These are phyloP conservation scores for Oreochromis tanganicae DNA, from an alignment of 2,113 vertebrate genomes.

Conservation along the genomic window DNA sequence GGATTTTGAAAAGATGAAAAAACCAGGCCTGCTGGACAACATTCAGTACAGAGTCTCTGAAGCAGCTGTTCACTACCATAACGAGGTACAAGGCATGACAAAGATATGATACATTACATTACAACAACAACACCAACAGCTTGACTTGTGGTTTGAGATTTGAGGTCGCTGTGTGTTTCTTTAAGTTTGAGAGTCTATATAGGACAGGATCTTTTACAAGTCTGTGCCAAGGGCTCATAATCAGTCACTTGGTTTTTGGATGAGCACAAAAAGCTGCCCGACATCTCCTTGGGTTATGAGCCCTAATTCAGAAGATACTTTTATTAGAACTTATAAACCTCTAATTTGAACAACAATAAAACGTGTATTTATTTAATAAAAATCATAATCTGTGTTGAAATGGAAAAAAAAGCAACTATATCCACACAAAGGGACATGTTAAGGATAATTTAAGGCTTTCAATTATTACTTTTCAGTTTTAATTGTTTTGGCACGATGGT, in stretches of 20 bases:
- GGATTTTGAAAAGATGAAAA: not conserved
- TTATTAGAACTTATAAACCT: not conserved
- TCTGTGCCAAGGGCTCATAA: not conserved
- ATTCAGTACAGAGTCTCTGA: not conserved
- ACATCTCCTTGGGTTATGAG: not conserved
- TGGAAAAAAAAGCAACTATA: fast-evolving
- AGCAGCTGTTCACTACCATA: not conserved
- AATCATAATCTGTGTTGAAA: not conserved
- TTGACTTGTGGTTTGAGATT: not conserved
- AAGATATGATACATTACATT: not conserved
- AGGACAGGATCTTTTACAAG: not conserved
- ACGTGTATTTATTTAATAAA: not conserved
- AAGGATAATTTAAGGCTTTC: not conserved
- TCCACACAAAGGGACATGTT: not conserved
- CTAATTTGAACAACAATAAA: not conserved
- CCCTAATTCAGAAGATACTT: not conserved
- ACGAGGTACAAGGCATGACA: not conserved
- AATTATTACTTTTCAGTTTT: not conserved
- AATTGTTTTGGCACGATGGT: not conserved
- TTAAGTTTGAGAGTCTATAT: not conserved
- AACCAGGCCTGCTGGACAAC: not conserved
- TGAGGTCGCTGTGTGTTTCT: not conserved
- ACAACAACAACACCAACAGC: not conserved
- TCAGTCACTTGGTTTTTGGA: not conserved
- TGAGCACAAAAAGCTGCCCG: not conserved